Conservation (phyloP, 37 sponge, comb jelly and placozoan species). For the Beroe forskalii region DNA sequence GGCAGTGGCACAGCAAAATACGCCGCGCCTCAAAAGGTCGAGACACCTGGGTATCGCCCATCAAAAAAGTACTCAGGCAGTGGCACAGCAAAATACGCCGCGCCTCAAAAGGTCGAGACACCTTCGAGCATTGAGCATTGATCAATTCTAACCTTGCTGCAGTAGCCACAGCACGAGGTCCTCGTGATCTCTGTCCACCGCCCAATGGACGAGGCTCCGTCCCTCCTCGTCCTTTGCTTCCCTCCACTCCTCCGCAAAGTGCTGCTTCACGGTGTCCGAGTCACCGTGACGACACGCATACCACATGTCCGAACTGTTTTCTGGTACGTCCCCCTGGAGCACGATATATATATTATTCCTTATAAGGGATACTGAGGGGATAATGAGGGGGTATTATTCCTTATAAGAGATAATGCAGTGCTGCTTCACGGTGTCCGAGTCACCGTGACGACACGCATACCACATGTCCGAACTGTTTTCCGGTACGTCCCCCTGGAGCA, state of each 20-base stretch:
- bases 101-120: too few relatives aligned
- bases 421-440: not conserved
- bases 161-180: slow-evolving; percentile 5
- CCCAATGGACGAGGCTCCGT: slow-evolving; percentile 6
- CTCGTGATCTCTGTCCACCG: slow-evolving; percentile 20
- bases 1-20: too few relatives aligned
- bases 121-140: too few relatives aligned
- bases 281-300: slow-evolving; percentile 36
- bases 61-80: too few relatives aligned
- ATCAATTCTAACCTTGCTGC: slow-evolving; percentile 29
- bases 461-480: not conserved
- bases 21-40: too few relatives aligned
- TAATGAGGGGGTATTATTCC: too few relatives aligned
- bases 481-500: not conserved
- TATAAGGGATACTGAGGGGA: not conserved
- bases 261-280: not conserved
- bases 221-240: not conserved
- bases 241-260: not conserved
- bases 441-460: slow-evolving; percentile 36
- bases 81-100: too few relatives aligned
- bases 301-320: not conserved
- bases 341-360: not conserved
- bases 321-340: not conserved
- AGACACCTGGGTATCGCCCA: too few relatives aligned
- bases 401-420: not conserved